These are phyloP conservation scores for Eumacrocentrus americanus DNA, from an alignment of 2,888 invertebrate species.

Conservation along the genomic window DNA sequence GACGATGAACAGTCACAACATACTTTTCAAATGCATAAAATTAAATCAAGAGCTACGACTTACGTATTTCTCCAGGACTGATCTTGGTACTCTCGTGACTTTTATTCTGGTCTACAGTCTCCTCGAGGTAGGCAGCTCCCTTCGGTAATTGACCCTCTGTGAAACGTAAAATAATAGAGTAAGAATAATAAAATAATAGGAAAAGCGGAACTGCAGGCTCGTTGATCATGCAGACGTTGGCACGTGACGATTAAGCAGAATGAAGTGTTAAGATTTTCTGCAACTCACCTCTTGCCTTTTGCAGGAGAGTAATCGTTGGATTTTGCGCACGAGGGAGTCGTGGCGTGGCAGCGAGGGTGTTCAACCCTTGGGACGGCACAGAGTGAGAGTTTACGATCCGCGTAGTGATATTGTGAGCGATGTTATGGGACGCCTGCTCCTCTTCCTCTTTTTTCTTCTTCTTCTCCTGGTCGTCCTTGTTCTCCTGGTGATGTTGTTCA, in stretches of 20 bases:
- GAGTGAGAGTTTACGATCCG: constrained; percentile 64
- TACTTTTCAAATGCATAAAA: no score
- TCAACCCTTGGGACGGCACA: constrained; percentile 70
- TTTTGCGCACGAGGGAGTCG: constrained; percentile 80
- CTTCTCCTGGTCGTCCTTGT: constrained; percentile 26
- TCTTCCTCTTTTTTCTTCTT: constrained; percentile 40
- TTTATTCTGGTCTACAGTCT: constrained; percentile 45
- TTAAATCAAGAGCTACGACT: no score
- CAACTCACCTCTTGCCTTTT: constrained; percentile 82
- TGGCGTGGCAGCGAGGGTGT: constrained; percentile 59
- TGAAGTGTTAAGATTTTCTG: constrained; percentile 16
- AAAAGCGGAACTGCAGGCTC: background rate
- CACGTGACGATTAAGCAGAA: constrained; percentile 19
- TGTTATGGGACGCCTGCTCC: constrained; percentile 39
- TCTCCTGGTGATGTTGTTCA: constrained; percentile 32
- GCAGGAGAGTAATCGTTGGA: constrained; percentile 84
- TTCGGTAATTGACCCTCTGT: constrained; percentile 83
- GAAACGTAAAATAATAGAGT: constrained; percentile 14
- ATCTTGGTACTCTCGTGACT: constrained; percentile 49
- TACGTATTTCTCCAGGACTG: constrained; percentile 56
- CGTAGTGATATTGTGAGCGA: constrained; percentile 47
- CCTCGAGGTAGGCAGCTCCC: constrained; percentile 76
- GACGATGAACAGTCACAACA: no score
- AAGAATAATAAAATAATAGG: constrained; percentile 5
- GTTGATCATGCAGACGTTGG: constrained; percentile 15